Evolutionary conservation across 2,888 invertebrate species (phyloP).

Genomic region (Perithous albicinctus): DNA sequence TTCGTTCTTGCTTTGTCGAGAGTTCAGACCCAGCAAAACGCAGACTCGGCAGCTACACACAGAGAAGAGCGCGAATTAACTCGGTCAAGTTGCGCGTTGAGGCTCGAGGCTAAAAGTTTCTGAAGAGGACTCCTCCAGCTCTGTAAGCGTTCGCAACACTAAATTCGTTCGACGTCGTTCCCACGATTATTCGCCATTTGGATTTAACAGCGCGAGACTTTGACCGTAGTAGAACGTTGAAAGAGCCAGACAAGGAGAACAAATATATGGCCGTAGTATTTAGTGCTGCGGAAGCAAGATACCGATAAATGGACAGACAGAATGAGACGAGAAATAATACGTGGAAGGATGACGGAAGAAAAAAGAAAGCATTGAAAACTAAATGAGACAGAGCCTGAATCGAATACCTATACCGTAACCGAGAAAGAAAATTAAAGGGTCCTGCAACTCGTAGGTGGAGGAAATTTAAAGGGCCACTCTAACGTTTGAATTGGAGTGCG

Average conservation of each 20-base stretch:
- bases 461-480: slow-evolving; percentile 40
- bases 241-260: neutral
- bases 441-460: slow-evolving; percentile 16
- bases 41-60: slow-evolving; percentile 17
- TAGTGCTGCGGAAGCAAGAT: neutral
- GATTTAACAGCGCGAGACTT: slow-evolving; percentile 56
- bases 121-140: slow-evolving; percentile 36
- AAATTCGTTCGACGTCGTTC: slow-evolving; percentile 62
- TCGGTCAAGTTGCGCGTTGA: slow-evolving; percentile 62
- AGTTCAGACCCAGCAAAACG: neutral
- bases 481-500: slow-evolving; percentile 25
- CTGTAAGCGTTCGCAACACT: slow-evolving; percentile 48
- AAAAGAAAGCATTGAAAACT: slow-evolving; percentile 10
- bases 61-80: slow-evolving; percentile 59
- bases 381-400: slow-evolving; percentile 27
- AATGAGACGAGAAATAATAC: slow-evolving; percentile 45
- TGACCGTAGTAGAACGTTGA: slow-evolving; percentile 12
- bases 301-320: slow-evolving; percentile 16
- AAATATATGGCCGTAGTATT: slow-evolving; percentile 17
- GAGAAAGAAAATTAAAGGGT: slow-evolving; percentile 32
- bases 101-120: slow-evolving; percentile 60
- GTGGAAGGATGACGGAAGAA: slow-evolving; percentile 19
- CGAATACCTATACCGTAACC: neutral
- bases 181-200: slow-evolving; percentile 67
- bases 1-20: neutral